These are phyloP conservation scores for Trypoxylon attenuatum DNA, from an alignment of 2,888 invertebrate species.

Conservation along the genomic window DNA sequence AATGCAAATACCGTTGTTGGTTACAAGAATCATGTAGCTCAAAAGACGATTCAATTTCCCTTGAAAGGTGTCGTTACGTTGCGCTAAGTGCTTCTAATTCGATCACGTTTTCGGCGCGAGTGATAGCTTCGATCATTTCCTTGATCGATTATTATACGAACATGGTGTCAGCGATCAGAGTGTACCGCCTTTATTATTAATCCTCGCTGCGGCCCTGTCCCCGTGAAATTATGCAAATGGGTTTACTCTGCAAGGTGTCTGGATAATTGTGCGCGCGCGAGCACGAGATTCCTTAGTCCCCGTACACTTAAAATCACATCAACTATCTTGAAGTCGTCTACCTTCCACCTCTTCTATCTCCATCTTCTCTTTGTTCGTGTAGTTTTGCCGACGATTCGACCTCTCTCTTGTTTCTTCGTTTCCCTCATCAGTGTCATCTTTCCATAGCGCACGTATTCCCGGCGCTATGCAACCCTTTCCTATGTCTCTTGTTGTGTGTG, in stretches of 20 bases:
- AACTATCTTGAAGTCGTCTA: too few relatives aligned
- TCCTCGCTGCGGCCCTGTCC: neutral
- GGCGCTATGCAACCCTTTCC: too few relatives aligned
- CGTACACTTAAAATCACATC: slow-evolving; percentile 72
- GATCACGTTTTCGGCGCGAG: slow-evolving; percentile 15
- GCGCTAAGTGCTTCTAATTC: slow-evolving; percentile 42
- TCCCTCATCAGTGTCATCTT: slow-evolving; percentile 43
- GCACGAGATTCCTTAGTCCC: slow-evolving; percentile 57
- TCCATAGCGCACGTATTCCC: slow-evolving; percentile 36
- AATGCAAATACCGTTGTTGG: too few relatives aligned
- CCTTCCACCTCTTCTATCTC: too few relatives aligned
- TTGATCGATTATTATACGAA: slow-evolving; percentile 15
- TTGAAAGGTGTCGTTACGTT: neutral
- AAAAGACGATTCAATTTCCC: slow-evolving; percentile 26
- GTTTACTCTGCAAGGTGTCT: slow-evolving; percentile 64
- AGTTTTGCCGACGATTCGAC: slow-evolving; percentile 21
- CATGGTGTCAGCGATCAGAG: neutral
- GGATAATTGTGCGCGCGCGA: slow-evolving; percentile 65
- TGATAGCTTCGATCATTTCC: neutral
- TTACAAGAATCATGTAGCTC: too few relatives aligned
- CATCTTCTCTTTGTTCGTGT: too few relatives aligned
- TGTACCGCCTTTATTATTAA: too few relatives aligned
- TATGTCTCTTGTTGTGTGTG: too few relatives aligned
- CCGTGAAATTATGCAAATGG: slow-evolving; percentile 69
- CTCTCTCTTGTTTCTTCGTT: slow-evolving; percentile 5